phyloP scores from a whole-genome alignment of 2,797 vertebrate genomes.

The Hippoglossus hippoglossus region DNA sequence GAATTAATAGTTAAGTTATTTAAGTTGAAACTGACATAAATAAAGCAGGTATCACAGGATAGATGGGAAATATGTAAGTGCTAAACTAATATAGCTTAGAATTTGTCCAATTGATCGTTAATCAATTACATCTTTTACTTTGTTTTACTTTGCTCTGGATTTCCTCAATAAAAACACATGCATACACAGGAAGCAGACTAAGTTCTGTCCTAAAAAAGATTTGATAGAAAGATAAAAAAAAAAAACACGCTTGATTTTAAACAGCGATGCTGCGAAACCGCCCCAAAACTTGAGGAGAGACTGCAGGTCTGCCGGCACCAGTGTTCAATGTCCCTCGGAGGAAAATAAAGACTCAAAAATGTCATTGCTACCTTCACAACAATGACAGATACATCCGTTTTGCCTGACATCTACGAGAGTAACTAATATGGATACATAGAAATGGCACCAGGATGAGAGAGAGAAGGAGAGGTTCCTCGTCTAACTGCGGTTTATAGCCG shows the following conservation, averaged over 20 bases:
- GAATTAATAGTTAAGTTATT: neutral
- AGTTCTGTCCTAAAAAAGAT: neutral
- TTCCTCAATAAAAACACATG: neutral
- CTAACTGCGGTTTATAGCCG: slow-evolving; percentile 5
- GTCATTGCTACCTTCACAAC: slow-evolving; percentile 43
- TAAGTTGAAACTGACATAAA: neutral
- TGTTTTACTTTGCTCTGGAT: neutral
- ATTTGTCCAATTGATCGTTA: too few relatives aligned
- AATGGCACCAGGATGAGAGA: slow-evolving; percentile 84
- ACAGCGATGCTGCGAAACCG: slow-evolving; percentile 55
- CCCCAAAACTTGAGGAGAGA: slow-evolving; percentile 78
- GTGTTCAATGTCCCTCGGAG: slow-evolving; percentile 71
- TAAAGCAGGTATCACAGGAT: neutral
- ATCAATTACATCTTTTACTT: slow-evolving; percentile 1
- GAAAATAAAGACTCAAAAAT: slow-evolving; percentile 61
- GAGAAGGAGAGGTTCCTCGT: slow-evolving; percentile 57
- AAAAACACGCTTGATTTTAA: slow-evolving; percentile 28
- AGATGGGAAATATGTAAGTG: neutral
- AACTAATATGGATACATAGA: slow-evolving; percentile 55
- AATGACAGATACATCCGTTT: slow-evolving; percentile 77
- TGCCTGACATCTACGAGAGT: slow-evolving; percentile 79
- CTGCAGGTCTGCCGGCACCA: slow-evolving; percentile 78
- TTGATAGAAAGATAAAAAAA: slow-evolving; percentile 15
- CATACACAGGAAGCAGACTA: too few relatives aligned
- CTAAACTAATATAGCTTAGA: slow-evolving; percentile 2